These are phyloP conservation scores for Phalloptychus januarius DNA, from an alignment of 2,797 vertebrate species.

Conservation along the genomic window DNA sequence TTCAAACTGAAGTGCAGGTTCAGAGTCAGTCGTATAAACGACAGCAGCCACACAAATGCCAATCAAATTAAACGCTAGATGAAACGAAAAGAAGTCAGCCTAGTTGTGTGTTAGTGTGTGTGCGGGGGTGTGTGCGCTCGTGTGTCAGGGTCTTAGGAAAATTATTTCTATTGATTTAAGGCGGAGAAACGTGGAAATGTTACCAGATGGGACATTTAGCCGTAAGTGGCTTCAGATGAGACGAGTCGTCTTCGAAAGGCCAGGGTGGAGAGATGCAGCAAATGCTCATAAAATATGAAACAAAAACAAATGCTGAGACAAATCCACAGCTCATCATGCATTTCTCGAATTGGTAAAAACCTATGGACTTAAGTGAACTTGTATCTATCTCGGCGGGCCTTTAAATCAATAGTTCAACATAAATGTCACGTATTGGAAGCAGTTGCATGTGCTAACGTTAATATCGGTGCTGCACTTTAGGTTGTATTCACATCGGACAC, in stretches of 20 bases:
- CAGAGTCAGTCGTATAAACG: constrained; percentile 57
- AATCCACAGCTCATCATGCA: constrained; percentile 20
- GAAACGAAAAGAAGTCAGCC: constrained; percentile 69
- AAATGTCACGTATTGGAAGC: not conserved
- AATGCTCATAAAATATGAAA: constrained; percentile 57
- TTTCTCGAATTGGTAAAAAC: constrained; percentile 10
- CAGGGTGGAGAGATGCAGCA: constrained; percentile 52
- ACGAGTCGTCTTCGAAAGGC: constrained; percentile 75
- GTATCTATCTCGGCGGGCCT: not conserved
- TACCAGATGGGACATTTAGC: constrained; percentile 97
- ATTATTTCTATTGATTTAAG: constrained; percentile 99
- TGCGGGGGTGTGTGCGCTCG: constrained; percentile 42
- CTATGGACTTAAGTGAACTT: not conserved
- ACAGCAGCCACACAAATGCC: constrained; percentile 54
- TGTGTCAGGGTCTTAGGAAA: constrained; percentile 84
- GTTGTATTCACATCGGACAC: too few species aligned
- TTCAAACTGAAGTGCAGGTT: constrained; percentile 57
- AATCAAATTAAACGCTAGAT: constrained; percentile 73
- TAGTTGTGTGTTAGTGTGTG: constrained; percentile 31
- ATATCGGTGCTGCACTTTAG: not conserved
- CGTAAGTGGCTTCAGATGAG: constrained; percentile 87
- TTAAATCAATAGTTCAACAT: not conserved
- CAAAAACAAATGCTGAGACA: constrained; percentile 27
- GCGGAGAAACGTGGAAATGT: constrained; percentile 94
- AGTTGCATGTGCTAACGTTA: not conserved